phyloP scores from a whole-genome alignment of 2,113 vertebrate species.

The Saccopteryx bilineata region DNA sequence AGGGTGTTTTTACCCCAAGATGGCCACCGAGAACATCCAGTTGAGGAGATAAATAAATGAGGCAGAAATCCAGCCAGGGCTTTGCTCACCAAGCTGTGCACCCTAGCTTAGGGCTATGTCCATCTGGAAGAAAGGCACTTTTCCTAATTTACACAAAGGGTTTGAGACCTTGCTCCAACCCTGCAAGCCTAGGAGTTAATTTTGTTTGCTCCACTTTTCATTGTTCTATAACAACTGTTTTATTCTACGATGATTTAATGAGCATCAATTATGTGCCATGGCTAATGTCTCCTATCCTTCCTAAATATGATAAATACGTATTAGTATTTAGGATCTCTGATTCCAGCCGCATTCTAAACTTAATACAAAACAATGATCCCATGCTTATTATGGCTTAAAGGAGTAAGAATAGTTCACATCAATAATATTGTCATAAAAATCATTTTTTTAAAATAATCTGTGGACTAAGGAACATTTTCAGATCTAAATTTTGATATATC shows the following conservation, averaged over 20 bases:
- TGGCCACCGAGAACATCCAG: background rate
- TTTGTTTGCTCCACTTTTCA: conserved; percentile 39
- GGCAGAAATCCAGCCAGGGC: background rate
- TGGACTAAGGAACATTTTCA: conserved; percentile 51
- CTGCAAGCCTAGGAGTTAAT: background rate
- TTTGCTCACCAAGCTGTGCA: background rate
- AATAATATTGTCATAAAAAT: conserved; percentile 58
- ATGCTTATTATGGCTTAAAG: background rate
- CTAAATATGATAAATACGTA: conserved; percentile 69
- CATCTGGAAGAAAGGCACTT: background rate
- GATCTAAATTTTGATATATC: conserved; percentile 14
- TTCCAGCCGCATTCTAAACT: conserved; percentile 59
- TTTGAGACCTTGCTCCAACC: background rate
- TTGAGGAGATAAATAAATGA: background rate
- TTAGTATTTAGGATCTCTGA: conserved; percentile 49
- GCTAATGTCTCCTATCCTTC: conserved; percentile 7
- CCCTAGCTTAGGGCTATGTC: background rate
- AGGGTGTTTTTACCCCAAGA: background rate
- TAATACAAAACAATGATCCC: conserved; percentile 69
- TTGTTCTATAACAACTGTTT: conserved; percentile 7
- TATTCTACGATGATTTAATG: conserved; percentile 47
- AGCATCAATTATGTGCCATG: background rate
- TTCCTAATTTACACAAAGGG: background rate
- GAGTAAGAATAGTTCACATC: conserved; percentile 37
- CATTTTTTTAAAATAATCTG: conserved; percentile 14